Base-by-base conservation (phyloP, 2,797 vertebrate genomes). In the Borostomias antarcticus region DNA sequence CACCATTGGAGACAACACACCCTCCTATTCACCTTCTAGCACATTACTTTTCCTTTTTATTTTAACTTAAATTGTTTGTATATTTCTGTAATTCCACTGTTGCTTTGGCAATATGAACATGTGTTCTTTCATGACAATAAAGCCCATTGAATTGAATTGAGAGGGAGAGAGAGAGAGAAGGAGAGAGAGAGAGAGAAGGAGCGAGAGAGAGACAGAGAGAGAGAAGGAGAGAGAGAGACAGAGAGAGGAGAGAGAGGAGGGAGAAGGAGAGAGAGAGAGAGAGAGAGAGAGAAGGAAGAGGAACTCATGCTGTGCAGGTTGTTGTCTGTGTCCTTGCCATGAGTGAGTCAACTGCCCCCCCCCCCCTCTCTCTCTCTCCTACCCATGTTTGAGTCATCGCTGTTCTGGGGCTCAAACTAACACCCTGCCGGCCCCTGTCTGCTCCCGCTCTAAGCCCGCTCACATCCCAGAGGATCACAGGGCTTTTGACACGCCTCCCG, bases 171-270 rank as follows among this genome's bases (percentile, higher is more conserved):
- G 35, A 37, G 28, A n/a, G 7, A 56, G 28, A 63, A 32, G 63
- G 66, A 30, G 28, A 66, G 59, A 61, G 59, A 3, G 64, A 75
- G 68, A 43, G 45, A 75, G 26, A 29, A 17, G 29, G 28, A 63
- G 30, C 63, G 66, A 30, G 28, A 66, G 59, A 61, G 59, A 3
- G 64, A 75, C 67, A 43, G 45, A 75, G 26, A 29, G 40, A 62
- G 17, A 62, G 64, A 59, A 47, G 21, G 26, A 26, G 33, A n/a
- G 33, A n/a, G 6, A 63, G 69, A 70, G 64, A 51, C 17, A 56
- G 5, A 56, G n/a, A 45, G 40, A n/a, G n/a, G n/a, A n/a, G 47
- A 48, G 5, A 48, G n/a, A 47, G n/a, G 21, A 1, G 25, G n/a
- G 5, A 21, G 21, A 23, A 43, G 48, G 4, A 3, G 26, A 23